These are phyloP conservation scores for Synanthedon myopaeformis DNA, from an alignment of 2,888 invertebrate species.

Conservation along the genomic window DNA sequence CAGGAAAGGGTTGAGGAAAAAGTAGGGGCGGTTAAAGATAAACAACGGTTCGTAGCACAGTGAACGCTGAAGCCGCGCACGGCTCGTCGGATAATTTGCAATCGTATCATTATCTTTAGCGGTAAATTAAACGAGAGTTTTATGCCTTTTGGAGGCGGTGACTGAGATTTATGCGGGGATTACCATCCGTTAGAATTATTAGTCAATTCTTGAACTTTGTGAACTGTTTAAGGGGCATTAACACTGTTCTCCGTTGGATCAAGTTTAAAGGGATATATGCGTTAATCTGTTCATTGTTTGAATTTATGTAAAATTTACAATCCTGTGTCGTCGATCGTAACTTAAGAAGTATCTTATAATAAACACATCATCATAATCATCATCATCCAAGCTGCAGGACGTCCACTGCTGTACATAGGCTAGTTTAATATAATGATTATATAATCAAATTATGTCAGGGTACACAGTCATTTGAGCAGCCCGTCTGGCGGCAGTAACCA, in stretches of 20 bases:
- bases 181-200: slow-evolving; percentile 15
- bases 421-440: no score
- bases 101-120: slow-evolving; percentile 51
- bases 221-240: slow-evolving; percentile 5
- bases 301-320: no score
- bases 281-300: no score
- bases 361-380: no score
- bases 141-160: slow-evolving; percentile 28
- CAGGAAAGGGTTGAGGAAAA: slow-evolving; percentile 50
- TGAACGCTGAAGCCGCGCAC: slow-evolving; percentile 20
- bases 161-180: slow-evolving; percentile 28
- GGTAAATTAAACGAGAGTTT: slow-evolving; percentile 44
- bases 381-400: no score
- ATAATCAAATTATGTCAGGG: no score
- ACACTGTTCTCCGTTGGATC: neutral
- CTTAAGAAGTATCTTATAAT: no score
- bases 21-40: slow-evolving; percentile 65
- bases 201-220: slow-evolving; percentile 16
- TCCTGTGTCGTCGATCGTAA: no score
- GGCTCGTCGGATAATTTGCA: slow-evolving; percentile 48
- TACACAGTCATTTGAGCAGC: no score
- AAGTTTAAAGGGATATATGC: no score
- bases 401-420: no score
- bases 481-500: no score
- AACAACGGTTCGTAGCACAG: slow-evolving; percentile 43